Base-by-base conservation (phyloP, 2,113 vertebrate genomes). In the Prunella himalayana region DNA sequence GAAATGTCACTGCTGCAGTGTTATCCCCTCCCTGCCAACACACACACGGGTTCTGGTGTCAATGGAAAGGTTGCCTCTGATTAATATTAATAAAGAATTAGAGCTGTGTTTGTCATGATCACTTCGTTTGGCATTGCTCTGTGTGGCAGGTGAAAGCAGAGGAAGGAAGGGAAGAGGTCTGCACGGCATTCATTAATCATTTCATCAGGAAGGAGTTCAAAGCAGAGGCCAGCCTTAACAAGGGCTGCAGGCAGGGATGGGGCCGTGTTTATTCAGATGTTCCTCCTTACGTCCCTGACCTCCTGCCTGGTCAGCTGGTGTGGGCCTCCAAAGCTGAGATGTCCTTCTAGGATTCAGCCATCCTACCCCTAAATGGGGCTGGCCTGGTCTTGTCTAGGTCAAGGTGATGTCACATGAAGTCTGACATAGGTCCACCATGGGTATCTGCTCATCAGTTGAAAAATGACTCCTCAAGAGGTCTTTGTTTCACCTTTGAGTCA, bases 61-160 rank as follows among this genome's bases (percentile, higher is more conserved):
- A 90, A 28, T 91, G 86, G 82, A 97, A 98, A 98, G 97, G 94
- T 96, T 98, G 94, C 93, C 94, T 96, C 80, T 97, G 97, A 98
- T 98, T 98, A 98, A 98, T 97, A 97, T 97, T 97, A 98, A 98
- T 97, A 98, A 96, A 98, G 96, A 97, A 98, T 97, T 97, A 97
- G 97, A 93, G 95, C 94, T 82, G 28, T 94, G 80, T 97, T 97
- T 97, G 97, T 96, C 94, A 94, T 75, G 92, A 97, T 94, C 95
- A 82, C 85, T 92, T 97, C 70, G 6, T 97, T 96, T 95, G 94
- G 97, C 96, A 88, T 88, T 93, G 92, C 90, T 97, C 95, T 86
- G 76, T 66, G 92, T 91, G 86, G 92, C 65, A 95, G 88, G 90
- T 92, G 84, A 68, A 59, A 82, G 92, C 69, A 68, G 37, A 86